Evolutionary conservation across 2,113 vertebrate species (phyloP).

Genomic region (Eubucco bourcierii): DNA sequence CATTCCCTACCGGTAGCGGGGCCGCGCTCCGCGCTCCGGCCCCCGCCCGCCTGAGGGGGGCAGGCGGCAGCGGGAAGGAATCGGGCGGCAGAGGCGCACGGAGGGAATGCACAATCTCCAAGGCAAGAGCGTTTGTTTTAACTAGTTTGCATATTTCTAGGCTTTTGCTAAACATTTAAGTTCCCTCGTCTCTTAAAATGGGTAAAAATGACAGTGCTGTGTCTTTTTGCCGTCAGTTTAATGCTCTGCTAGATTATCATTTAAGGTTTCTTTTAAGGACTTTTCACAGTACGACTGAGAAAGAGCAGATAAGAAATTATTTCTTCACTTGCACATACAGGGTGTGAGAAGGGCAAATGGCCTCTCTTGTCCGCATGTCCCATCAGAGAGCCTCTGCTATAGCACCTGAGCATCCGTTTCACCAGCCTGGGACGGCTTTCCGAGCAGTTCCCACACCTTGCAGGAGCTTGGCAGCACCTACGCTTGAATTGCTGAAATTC

Average conservation of each 20-base stretch:
- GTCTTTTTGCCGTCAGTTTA: not conserved
- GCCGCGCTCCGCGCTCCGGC: not conserved
- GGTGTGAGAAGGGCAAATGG: not conserved
- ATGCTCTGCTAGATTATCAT: not conserved
- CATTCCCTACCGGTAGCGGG: not conserved
- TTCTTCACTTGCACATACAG: not conserved
- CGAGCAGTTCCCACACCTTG: accelerated
- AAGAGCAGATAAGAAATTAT: not conserved
- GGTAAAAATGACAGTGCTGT: not conserved
- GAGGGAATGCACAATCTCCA: not conserved
- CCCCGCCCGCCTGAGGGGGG: not conserved
- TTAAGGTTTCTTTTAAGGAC: not conserved
- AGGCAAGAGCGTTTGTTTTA: not conserved
- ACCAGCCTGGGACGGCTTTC: not conserved
- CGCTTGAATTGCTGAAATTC: not conserved
- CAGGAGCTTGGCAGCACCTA: not conserved
- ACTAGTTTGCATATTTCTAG: not conserved
- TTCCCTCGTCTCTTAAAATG: not conserved
- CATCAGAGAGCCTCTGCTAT: not conserved
- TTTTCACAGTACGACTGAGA: not conserved
- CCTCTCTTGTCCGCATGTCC: not conserved
- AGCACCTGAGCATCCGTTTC: accelerated
- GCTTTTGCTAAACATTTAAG: not conserved
- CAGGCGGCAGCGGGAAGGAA: not conserved
- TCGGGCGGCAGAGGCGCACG: not conserved